phyloP scores from a whole-genome alignment of 2,113 vertebrate genomes.

The Pollachius pollachius region DNA sequence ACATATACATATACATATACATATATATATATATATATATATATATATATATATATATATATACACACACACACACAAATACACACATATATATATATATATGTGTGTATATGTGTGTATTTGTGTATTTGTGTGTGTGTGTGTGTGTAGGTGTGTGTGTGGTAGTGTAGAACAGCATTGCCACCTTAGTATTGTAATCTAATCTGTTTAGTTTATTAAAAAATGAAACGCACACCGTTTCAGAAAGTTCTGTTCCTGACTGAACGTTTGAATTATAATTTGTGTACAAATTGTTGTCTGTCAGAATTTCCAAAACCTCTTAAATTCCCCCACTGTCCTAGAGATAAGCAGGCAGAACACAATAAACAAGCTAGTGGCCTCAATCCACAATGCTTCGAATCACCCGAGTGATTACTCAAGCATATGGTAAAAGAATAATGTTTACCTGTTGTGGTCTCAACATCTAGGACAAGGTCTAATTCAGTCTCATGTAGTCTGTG shows the following conservation, averaged over 20 bases:
- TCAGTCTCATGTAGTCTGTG: constrained; percentile 53
- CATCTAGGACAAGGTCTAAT: constrained; percentile 66
- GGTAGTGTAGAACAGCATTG: not conserved
- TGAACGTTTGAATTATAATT: no score
- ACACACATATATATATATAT: no score
- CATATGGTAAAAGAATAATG: constrained; percentile 40
- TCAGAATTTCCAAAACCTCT: no score
- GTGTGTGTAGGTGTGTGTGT: no score
- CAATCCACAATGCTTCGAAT: constrained; percentile 33
- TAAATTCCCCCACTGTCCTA: no score
- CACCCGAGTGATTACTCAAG: constrained; percentile 47
- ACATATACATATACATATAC: no score
- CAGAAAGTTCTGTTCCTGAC: not conserved
- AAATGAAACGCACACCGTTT: not conserved
- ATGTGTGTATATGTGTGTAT: no score
- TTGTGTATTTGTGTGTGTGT: no score
- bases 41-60: no score
- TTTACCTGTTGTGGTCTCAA: constrained; percentile 44
- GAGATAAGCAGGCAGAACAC: not conserved
- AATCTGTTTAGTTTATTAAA: not conserved
- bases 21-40: no score
- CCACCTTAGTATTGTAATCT: not conserved
- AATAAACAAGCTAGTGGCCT: constrained; percentile 31
- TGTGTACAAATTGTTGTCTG: no score
- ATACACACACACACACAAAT: no score